A percentile compares a stretch with the other conserved stretches of the same genome.
phyloP scores from a whole-genome alignment of 1,140 invertebrate genomes.

The Plectrocnemia conspersa region DNA sequence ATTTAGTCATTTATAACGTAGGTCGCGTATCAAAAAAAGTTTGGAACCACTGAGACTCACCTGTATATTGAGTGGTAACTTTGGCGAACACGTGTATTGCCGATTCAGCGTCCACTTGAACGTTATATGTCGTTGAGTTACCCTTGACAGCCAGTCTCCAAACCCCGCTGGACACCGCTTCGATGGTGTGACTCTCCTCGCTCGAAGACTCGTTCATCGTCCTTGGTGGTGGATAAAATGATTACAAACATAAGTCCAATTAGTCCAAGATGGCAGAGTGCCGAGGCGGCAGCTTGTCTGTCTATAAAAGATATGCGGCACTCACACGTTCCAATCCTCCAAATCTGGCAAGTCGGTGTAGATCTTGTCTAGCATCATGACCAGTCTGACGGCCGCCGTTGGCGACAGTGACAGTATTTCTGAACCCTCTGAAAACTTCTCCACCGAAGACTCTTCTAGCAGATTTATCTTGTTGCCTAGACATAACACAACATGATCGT shows the following conservation, averaged over 20 bases:
- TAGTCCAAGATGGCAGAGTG: background rate
- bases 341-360: background rate
- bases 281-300: background rate
- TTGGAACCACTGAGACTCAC: slow-evolving; percentile 8
- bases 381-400: slow-evolving; percentile 40
- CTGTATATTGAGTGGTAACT: slow-evolving; percentile 10
- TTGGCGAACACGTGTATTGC: slow-evolving; percentile 25
- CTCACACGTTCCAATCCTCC: background rate
- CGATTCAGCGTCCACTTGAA: slow-evolving; percentile 24
- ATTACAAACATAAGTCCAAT: background rate
- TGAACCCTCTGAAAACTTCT: slow-evolving; percentile 41
- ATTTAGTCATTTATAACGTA: too few relatives aligned
- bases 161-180: slow-evolving; percentile 18
- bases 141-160: slow-evolving; percentile 26
- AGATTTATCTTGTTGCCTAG: slow-evolving; percentile 46
- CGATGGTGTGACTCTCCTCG: slow-evolving; percentile 7
- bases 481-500: too few relatives aligned
- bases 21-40: too few relatives aligned
- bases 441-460: slow-evolving; percentile 42
- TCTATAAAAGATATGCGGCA: background rate
- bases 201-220: slow-evolving; percentile 6
- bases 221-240: background rate
- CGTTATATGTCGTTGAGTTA: slow-evolving; percentile 17
- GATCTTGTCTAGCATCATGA: slow-evolving; percentile 27
- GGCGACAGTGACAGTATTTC: slow-evolving; percentile 35